Base-by-base conservation (phyloP, 2,888 invertebrate genomes). In the Taenaris catops region DNA sequence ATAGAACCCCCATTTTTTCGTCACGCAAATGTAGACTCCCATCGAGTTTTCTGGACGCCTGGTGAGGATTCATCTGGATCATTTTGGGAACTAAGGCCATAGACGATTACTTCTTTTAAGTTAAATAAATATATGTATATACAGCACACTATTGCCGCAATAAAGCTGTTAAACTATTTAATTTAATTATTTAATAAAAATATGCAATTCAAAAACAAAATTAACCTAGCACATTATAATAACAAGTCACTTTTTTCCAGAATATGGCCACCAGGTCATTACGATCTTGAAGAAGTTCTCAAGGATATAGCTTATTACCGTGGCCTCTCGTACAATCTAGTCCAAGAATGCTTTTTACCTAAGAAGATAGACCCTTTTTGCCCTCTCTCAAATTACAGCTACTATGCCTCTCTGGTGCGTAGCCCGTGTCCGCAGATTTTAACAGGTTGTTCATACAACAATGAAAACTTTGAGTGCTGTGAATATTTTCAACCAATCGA, bases 221-320 rank as follows among this genome's bases (percentile, higher is more conserved):
- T n/a, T n/a, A n/a, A n/a, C n/a, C n/a, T n/a, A n/a, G n/a, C n/a
- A n/a, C n/a, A n/a, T n/a, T n/a, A n/a, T n/a, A n/a, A n/a, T n/a
- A 14, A 3, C 4, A 14, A 14, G 10, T 9, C 6, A 17, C 14
- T 5, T 21, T 14, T 24, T 34, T 58, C n/a, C 61, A 91, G 93
- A 31, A 76, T 91, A 3, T 93, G 90, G 88, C 90, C 93, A 1
- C 78, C 86, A 6, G 88, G 89, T 1, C 92, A 92, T 46, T 86
- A 90, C 36, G 92, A 93, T 41, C 63, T 93, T 11, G 93, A 94
- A 55, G 93, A 93, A 53, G 89, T 91, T 0, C 71, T 93, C 0
- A 90, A 88, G 53, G 93, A 93, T 58, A 87, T 93, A 19, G 90
- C 90, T 0, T 93, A 89, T 62, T 93, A 91, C 55, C 89, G 90